Evolutionary conservation across 23 tunicate species (phyloP), one percentile per base, ranked within the genome.

Genomic region (Diplosoma virens): DNA sequence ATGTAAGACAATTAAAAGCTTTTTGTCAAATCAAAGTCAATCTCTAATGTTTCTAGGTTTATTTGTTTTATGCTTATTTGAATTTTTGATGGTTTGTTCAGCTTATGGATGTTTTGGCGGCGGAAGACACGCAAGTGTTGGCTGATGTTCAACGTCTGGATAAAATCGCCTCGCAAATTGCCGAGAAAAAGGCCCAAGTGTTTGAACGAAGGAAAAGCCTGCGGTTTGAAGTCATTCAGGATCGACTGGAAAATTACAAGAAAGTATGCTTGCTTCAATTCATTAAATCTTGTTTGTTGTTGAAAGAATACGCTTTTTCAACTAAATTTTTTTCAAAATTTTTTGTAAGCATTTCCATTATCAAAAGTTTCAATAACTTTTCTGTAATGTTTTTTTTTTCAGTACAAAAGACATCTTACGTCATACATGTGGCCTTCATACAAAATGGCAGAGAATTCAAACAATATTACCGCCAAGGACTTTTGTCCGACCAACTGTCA

Each of bases 341-440:
- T n/a, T n/a, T n/a, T n/a, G n/a, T n/a, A n/a, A n/a, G n/a, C n/a
- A n/a, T n/a, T n/a, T n/a, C n/a, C n/a, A n/a, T n/a, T n/a, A n/a
- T n/a, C n/a, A n/a, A n/a, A n/a, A n/a, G 50, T 41, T 7, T 7
- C 11, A 7, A 14, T 41, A 41, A 41, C 9, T 7, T 41, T 14
- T 7, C 50, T 41, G 11, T 41, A 41, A 41, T 14, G 64, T 23
- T 11, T 5, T 6, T 47, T 52, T 34, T 68, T 70, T 3, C 84
- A 92, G 97, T 92, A 67, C 87, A 92, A 92, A 61, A 92, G 97
- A 23, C 97, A 92, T 59, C 82, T 92, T 24, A 75, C 81, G 18
- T 80, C 97, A 3, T 92, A 85, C 84, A 92, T 92, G 97, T 92
- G 97, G 97, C 97, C 97, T n/a, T 92, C 97, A 2, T 92, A 92